Evolutionary conservation across 2,113 vertebrate genomes (phyloP).

Genomic region (Rallus limicola): DNA sequence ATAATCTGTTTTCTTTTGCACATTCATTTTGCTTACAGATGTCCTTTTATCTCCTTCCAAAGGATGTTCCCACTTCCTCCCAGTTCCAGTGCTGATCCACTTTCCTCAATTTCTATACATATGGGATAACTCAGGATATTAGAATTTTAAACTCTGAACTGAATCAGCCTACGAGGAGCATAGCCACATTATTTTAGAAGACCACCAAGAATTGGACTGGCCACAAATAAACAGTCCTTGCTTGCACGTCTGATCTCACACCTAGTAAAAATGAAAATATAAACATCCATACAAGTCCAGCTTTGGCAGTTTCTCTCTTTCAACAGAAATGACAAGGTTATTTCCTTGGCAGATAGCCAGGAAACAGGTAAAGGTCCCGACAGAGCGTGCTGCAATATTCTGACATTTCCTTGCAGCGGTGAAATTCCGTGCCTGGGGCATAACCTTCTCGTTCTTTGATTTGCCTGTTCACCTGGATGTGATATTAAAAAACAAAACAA

Average conservation of each 20-base stretch:
- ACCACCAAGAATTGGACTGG: neutral
- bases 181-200: neutral
- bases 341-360: constrained; percentile 78
- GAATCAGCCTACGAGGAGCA: neutral
- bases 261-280: neutral
- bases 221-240: neutral
- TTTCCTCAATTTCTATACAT: neutral
- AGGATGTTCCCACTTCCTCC: neutral
- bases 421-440: constrained; percentile 91
- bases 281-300: neutral
- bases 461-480: constrained; percentile 84
- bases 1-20: neutral
- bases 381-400: constrained; percentile 96
- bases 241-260: neutral
- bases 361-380: constrained; percentile 92
- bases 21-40: neutral
- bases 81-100: neutral
- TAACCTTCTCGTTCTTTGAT: constrained; percentile 95
- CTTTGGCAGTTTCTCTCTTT: constrained; percentile 15
- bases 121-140: neutral
- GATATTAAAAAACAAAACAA: neutral
- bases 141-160: neutral
- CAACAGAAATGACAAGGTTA: neutral
- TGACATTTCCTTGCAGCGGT: constrained; percentile 98
- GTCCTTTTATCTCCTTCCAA: neutral